phyloP scores from a whole-genome alignment of 64 coral and sea anemone genomes.

The Actinia equina region DNA sequence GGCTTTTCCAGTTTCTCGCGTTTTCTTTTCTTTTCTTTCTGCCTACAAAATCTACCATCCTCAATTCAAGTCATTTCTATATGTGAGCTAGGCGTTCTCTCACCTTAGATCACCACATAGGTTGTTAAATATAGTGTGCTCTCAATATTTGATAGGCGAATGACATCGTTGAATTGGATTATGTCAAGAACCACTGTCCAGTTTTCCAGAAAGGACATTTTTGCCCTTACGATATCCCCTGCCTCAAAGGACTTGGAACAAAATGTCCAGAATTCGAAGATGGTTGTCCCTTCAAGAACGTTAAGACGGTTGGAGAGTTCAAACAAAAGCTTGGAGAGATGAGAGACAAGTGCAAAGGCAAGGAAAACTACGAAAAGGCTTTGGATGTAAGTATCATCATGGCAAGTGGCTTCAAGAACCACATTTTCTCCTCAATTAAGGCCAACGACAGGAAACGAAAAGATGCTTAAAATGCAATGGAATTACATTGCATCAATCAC shows the following conservation, averaged over 20 bases:
- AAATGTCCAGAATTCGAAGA: slow-evolving; percentile 26
- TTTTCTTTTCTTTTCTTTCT: too few relatives aligned
- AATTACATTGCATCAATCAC: too few relatives aligned
- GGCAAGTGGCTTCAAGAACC: background rate
- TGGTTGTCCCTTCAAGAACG: slow-evolving; percentile 41
- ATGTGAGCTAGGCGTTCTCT: too few relatives aligned
- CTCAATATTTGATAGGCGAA: background rate
- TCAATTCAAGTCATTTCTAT: too few relatives aligned
- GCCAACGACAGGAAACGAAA: background rate
- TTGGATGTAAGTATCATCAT: slow-evolving; percentile 1
- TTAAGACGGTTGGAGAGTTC: background rate
- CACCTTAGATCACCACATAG: background rate
- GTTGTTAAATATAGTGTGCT: background rate
- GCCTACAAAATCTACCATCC: too few relatives aligned
- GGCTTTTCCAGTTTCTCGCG: too few relatives aligned
- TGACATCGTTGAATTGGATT: background rate
- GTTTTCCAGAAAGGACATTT: slow-evolving; percentile 20
- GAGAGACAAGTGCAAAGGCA: slow-evolving; percentile 25
- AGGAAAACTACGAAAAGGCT: slow-evolving; percentile 15
- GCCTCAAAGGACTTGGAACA: slow-evolving; percentile 12
- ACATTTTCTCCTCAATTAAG: background rate
- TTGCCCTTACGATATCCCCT: background rate
- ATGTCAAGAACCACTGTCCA: slow-evolving; percentile 21
- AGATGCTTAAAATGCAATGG: background rate
- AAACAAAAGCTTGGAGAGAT: slow-evolving; percentile 7